phyloP scores from a whole-genome alignment of 2,113 vertebrate genomes.

The Platysteira castanea region DNA sequence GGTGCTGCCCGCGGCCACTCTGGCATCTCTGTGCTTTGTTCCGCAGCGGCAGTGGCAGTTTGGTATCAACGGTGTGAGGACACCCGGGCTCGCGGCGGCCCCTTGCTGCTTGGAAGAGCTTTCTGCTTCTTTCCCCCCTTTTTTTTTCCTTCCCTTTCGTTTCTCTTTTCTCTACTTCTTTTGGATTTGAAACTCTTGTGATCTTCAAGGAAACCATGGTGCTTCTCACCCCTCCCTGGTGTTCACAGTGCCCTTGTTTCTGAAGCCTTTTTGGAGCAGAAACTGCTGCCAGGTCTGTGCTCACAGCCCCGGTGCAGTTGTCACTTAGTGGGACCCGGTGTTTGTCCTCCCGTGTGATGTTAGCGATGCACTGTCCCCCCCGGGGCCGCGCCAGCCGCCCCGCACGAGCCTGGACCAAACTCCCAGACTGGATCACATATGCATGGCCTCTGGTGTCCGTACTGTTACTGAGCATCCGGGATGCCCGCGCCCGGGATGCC shows the following conservation, averaged over 20 bases:
- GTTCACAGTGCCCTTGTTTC: slow-evolving; percentile 48
- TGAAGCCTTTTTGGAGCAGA: slow-evolving; percentile 57
- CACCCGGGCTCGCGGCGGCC: slow-evolving; percentile 67
- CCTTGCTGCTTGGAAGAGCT: slow-evolving; percentile 73
- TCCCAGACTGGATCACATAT: slow-evolving; percentile 38
- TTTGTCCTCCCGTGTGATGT: slow-evolving; percentile 41
- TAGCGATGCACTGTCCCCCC: slow-evolving; percentile 38
- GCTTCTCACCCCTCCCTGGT: slow-evolving; percentile 61
- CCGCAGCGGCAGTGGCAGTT: slow-evolving; percentile 91
- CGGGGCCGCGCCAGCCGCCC: slow-evolving; percentile 37
- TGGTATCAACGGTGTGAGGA: slow-evolving; percentile 99
- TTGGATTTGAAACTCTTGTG: slow-evolving; percentile 68
- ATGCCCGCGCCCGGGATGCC: slow-evolving; percentile 28
- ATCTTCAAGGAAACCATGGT: slow-evolving; percentile 75
- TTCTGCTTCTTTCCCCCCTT: slow-evolving; percentile 29
- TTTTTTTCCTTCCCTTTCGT: not conserved
- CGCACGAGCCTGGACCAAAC: slow-evolving; percentile 56
- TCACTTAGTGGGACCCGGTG: slow-evolving; percentile 29
- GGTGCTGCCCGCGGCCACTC: slow-evolving; percentile 6
- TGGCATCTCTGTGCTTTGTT: slow-evolving; percentile 85
- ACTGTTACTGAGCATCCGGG: slow-evolving; percentile 63
- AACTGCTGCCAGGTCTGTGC: slow-evolving; percentile 39
- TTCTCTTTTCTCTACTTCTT: slow-evolving; percentile 38
- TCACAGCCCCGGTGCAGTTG: not conserved
- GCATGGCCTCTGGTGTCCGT: slow-evolving; percentile 74